Evolutionary conservation across 2,797 vertebrate species (phyloP), one percentile per base, ranked within the genome.

Genomic region (Gobionotothen gibberifrons): DNA sequence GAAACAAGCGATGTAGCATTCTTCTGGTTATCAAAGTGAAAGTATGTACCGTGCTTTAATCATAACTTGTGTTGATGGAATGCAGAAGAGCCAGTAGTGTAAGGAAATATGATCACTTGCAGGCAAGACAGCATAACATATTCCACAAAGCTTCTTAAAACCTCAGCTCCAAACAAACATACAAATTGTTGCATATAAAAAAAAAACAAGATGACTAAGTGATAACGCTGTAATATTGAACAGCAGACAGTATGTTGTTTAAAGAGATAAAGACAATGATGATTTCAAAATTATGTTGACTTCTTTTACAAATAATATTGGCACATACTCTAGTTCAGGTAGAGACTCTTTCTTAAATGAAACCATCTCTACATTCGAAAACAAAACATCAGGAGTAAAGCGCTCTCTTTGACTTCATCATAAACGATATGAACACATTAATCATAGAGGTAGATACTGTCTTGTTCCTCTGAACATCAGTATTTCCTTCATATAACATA

Each of bases 401-500:
- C 73, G 71, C 57, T 43, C 2, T 22, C 10, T 65, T 43, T 69
- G 10, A 44, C 48, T 48, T 72, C 55, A 78, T 7, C 32, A 36
- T 36, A 9, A 36, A 36, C 32, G 32, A 11, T 15, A 53, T 5
- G 0, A 74, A 52, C 2, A 71, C 13, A 59, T 42, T 46, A 39
- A 53, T 51, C 17, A 29, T 43, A 55, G 36, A 44, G 9, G 29
- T n/a, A 43, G 14, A 40, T 0, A 29, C 15, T 10, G 3, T 32
- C 17, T 9, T 21, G 8, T 64, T 52, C 8, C 16, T 71, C 11
- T 46, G 9, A 65, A 36, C 5, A 32, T 62, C 16, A 53, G 6
- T 3, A 42, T 68, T 78, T 82, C 67, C 72, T 71, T 81, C 16
- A 71, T 48, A 29, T 32, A 26, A 43, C 19, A 43, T 32, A 51